Evolutionary conservation across 2,113 vertebrate genomes (phyloP).

Genomic region (Enhydra lutris): DNA sequence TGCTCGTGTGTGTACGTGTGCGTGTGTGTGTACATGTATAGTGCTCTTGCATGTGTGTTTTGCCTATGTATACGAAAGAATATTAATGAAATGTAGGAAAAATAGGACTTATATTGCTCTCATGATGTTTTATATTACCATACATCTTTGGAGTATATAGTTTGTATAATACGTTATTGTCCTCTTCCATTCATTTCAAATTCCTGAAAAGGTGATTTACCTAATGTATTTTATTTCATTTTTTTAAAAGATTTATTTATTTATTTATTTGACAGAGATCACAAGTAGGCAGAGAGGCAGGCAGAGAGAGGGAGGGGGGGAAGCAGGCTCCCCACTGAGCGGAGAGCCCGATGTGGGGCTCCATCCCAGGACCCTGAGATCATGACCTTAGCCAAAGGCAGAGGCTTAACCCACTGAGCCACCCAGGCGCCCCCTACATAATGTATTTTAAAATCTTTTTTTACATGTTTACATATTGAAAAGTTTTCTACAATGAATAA

Average conservation of each 20-base stretch:
- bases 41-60: not conserved
- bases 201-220: not conserved
- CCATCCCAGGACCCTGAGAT: too few species aligned
- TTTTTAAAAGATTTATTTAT: too few species aligned
- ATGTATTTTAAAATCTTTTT: not conserved
- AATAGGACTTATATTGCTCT: not conserved
- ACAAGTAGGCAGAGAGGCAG: too few species aligned
- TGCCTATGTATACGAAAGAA: not conserved
- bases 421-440: too few species aligned
- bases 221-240: not conserved
- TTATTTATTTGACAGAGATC: too few species aligned
- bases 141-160: not conserved
- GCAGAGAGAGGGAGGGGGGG: too few species aligned
- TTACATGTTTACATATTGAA: not conserved
- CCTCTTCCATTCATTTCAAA: not conserved
- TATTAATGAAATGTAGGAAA: not conserved
- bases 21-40: not conserved
- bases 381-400: too few species aligned
- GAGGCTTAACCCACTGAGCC: too few species aligned
- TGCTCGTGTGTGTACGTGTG: not conserved
- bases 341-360: too few species aligned
- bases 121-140: not conserved
- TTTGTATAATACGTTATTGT: not conserved
- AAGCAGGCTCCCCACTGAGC: too few species aligned
- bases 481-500: not conserved